Evolutionary conservation across 2,113 vertebrate species (phyloP), one percentile per base, ranked within the genome.

Genomic region (Anoplopoma fimbria): DNA sequence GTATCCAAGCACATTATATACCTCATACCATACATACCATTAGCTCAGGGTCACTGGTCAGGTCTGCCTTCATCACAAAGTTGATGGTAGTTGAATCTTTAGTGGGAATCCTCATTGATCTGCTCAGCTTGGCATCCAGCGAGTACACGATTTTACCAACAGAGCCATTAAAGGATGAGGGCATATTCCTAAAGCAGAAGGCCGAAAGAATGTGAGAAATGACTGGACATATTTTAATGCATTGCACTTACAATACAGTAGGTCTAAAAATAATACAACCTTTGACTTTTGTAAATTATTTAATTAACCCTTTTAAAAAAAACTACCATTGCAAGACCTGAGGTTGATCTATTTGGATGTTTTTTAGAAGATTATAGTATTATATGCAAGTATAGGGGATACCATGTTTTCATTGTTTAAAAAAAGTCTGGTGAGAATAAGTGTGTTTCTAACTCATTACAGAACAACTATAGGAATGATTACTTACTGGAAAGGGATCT

Each of bases 401-500:
- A 15, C 2, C 0, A n/a, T 25, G 27, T 21, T 65, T 31, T 53
- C 1, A 47, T 14, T 29, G 13, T 68, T 69, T 60, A 27, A 14
- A 25, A 12, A 69, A 21, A 47, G 6, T 45, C 9, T 55, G 9
- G 17, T 51, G n/a, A 31, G 7, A 17, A 29, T 51, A 23, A 19
- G 1, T 4, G 10, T 33, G 2, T 21, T 4, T 61, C 34, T 14
- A 70, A 38, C 1, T 40, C 14, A 78, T n/a, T 15, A 6, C 13
- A 47, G 13, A 55, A 62, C 4, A 12, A 77, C 27, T n/a, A 47
- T 53, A 58, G 57, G 2, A 75, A 36, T 8, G 12, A 36, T 34
- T 15, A 89, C 94, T 90, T 89, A 95, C 94, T 90, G 45, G 0
- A 9, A 4, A 33, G 95, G 95, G 33, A 95, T 63, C 78, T 93